Conservation (phyloP, 2,113 vertebrate genomes). For the Phylloscopus trochiloides region DNA sequence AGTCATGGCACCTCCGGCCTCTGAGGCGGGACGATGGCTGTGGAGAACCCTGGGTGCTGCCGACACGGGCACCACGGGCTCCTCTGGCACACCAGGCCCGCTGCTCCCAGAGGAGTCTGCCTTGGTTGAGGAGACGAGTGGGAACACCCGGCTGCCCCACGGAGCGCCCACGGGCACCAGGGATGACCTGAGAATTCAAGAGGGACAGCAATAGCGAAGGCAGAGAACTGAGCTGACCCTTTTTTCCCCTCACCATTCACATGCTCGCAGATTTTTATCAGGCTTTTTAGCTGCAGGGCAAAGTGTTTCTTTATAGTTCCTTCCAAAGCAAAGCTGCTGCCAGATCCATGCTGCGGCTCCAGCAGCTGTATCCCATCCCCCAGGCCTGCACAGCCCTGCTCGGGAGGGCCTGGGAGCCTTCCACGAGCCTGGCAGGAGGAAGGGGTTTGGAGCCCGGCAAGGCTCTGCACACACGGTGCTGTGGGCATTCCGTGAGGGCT, state of each 20-base stretch:
- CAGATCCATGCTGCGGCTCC: constrained; percentile 10
- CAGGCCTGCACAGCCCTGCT: background rate
- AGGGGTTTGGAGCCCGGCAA: rapidly evolving
- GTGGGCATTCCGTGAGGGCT: background rate
- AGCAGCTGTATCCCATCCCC: constrained; percentile 38
- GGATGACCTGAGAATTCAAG: background rate
- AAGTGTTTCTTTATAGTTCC: constrained; percentile 51
- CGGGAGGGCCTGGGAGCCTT: background rate
- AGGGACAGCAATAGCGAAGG: background rate
- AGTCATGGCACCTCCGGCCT: rapidly evolving
- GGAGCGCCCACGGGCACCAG: rapidly evolving
- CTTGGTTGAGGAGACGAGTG: rapidly evolving
- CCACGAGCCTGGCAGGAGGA: background rate
- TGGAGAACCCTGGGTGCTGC: background rate
- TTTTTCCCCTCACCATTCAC: constrained; percentile 48
- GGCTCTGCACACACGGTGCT: rapidly evolving
- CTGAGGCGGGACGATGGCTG: rapidly evolving
- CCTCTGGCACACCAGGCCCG: rapidly evolving
- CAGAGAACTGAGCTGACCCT: constrained; percentile 27
- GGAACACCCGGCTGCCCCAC: rapidly evolving
- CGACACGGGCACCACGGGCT: rapidly evolving
- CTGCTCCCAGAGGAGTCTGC: rapidly evolving
- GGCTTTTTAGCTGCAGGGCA: constrained; percentile 32
- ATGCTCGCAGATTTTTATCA: constrained; percentile 65
- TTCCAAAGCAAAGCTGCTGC: constrained; percentile 42